Percentiles rank a stretch among this genome's conserved stretches.
Conservation (phyloP, 2,888 invertebrate genomes). For the Apomyelois bistriatella region DNA sequence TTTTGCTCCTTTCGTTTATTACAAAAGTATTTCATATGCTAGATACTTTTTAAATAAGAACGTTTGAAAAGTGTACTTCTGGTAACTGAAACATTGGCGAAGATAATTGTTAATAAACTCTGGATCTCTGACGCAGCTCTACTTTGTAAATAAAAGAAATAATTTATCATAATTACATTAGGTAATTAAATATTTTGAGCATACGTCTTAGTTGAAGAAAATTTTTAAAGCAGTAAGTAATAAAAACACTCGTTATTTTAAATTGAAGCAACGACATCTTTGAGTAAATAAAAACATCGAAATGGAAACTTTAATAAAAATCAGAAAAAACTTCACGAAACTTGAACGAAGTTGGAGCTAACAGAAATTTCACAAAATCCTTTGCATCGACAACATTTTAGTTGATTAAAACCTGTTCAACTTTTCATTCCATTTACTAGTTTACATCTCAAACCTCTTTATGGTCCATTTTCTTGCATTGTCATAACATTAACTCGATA, state of each 20-base stretch:
- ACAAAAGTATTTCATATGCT: no score
- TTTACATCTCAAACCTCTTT: conserved; percentile 22
- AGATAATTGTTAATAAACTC: no score
- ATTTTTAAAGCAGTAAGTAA: background rate
- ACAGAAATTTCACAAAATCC: conserved; percentile 25
- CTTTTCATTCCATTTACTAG: conserved; percentile 23
- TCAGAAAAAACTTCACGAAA: conserved; percentile 20
- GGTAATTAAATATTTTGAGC: no score
- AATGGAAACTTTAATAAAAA: conserved; percentile 22
- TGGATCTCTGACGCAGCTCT: no score
- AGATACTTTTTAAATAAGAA: no score
- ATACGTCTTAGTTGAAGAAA: no score
- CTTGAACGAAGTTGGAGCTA: conserved; percentile 19
- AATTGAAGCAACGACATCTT: conserved; percentile 11
- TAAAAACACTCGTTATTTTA: conserved; percentile 7
- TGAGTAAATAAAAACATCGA: conserved; percentile 13
- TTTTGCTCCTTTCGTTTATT: no score
- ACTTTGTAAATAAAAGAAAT: no score
- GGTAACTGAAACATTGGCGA: no score
- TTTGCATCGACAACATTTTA: conserved; percentile 27
- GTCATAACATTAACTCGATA: conserved; percentile 13
- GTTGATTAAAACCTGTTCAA: conserved; percentile 27
- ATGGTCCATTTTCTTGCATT: conserved; percentile 18
- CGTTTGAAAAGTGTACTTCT: no score
- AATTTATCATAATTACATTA: no score